Base-by-base conservation (phyloP, 2,888 invertebrate genomes). In the Pilophorus perplexus region DNA sequence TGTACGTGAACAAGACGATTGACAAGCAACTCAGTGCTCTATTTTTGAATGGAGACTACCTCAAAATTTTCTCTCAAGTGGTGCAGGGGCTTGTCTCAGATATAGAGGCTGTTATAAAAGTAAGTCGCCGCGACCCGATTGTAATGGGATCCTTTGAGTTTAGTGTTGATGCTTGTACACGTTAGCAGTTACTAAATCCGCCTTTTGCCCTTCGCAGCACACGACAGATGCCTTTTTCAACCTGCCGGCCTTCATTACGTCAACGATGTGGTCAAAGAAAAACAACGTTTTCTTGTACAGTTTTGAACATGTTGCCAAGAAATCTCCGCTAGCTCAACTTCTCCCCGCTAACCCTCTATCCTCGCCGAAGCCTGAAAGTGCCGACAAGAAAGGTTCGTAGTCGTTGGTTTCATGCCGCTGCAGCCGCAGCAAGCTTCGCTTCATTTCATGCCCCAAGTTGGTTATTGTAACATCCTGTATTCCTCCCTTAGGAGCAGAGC, bases 231-330 rank as follows among this genome's bases (percentile, higher is more conserved):
- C 87, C 0, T 75, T 90, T 16, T 90, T 89, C 74, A 89, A 89
- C 74, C 82, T 87, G 59, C 90, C 90, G 1, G 88, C 88, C 1
- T 87, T 85, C 74, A 77, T 88, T 54, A 86, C 85, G 3, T 85
- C 85, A 0, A 80, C 84, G 69, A 79, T 83, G n/a, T 90, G 90
- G 90, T 75, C 79, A 0, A 83, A 84, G 68, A 77, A 79, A 50
- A 78, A 84, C 0, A 82, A 85, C 0, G 82, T 88, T 0, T 89
- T 80, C 74, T 79, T 90, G 60, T 90, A 89, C 75, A 85, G 86
- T 74, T 90, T 90, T 74, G 89, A 90, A 72, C 85, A 89, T 72
- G 77, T 80, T 6, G 85, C 87, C 1, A 83, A 83, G 71, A 79
- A 81, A 20, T 82, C 81, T 67, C 82, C 81, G 68, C 87, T 86